Evolutionary conservation across 2,888 invertebrate genomes (phyloP).

Genomic region (Drosophila neutralis): DNA sequence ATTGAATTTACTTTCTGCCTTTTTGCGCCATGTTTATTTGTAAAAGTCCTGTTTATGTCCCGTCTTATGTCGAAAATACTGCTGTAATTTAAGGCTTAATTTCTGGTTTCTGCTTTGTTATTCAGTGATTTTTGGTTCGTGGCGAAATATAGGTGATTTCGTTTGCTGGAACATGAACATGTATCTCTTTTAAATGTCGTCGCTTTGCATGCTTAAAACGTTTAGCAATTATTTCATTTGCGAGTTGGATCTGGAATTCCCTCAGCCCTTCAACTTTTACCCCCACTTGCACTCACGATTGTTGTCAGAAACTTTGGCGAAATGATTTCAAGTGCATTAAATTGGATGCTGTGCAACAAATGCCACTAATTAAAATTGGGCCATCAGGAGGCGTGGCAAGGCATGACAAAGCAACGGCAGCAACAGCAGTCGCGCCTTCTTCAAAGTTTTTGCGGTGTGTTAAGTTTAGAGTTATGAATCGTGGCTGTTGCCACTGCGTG

Average conservation of each 20-base stretch:
- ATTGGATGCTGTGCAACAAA: slow-evolving; percentile 77
- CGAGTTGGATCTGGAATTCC: slow-evolving; percentile 36
- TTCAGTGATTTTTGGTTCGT: background rate
- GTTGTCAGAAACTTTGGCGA: slow-evolving; percentile 56
- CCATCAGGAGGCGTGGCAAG: slow-evolving; percentile 47
- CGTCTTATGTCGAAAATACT: background rate
- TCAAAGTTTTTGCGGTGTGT: slow-evolving; percentile 62
- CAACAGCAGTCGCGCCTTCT: slow-evolving; percentile 31
- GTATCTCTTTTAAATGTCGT: slow-evolving; percentile 38
- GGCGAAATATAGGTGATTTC: background rate
- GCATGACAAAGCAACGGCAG: slow-evolving; percentile 16
- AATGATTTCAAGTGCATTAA: slow-evolving; percentile 80
- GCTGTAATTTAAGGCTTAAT: background rate
- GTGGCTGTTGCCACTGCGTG: slow-evolving; percentile 30
- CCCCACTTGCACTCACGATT: slow-evolving; percentile 29
- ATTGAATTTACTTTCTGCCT: slow-evolving; percentile 10
- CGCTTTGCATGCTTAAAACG: slow-evolving; percentile 72
- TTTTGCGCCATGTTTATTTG: slow-evolving; percentile 5
- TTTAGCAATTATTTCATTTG: slow-evolving; percentile 77
- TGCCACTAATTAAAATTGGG: slow-evolving; percentile 77
- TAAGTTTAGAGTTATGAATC: slow-evolving; percentile 61
- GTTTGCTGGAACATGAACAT: slow-evolving; percentile 12
- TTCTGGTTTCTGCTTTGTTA: no score
- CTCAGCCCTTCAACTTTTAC: background rate
- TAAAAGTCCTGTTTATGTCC: no score